Evolutionary conservation across 2,888 invertebrate species (phyloP).

Genomic region (Colletes collaris): DNA sequence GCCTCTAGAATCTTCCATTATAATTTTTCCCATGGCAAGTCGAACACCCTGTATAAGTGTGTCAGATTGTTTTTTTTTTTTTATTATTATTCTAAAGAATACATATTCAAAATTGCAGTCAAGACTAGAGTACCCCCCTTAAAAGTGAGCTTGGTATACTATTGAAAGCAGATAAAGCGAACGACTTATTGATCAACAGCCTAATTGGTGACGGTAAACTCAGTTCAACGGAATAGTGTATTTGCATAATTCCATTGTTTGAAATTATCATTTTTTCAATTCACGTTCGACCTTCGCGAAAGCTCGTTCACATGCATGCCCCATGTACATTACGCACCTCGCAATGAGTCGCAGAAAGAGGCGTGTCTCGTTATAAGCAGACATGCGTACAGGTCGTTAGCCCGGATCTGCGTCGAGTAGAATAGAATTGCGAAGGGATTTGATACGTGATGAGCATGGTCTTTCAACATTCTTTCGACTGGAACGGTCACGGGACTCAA

Average conservation of each 20-base stretch:
- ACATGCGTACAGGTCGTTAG: conserved; percentile 39
- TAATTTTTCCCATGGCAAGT: no score
- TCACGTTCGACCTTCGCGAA: conserved; percentile 30
- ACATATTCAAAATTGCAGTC: no score
- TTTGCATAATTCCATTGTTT: neutral
- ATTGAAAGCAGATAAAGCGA: no score
- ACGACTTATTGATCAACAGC: no score
- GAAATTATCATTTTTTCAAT: neutral
- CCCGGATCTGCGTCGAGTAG: conserved; percentile 32
- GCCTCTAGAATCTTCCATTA: no score
- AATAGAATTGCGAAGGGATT: conserved; percentile 28
- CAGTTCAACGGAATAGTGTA: neutral
- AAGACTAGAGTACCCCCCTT: no score
- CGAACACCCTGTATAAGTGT: no score
- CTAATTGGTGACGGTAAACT: neutral
- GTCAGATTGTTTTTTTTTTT: no score
- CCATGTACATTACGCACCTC: conserved; percentile 31
- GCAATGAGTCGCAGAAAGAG: conserved; percentile 5
- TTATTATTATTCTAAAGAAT: no score
- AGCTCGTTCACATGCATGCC: conserved; percentile 20
- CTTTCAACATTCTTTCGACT: conserved; percentile 5
- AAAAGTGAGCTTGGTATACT: no score
- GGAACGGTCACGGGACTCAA: neutral
- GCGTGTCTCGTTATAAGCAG: conserved; percentile 30
- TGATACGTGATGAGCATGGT: conserved; percentile 43